Evolutionary conservation across 2,888 invertebrate species (phyloP).

Genomic region (Andrena fulva): DNA sequence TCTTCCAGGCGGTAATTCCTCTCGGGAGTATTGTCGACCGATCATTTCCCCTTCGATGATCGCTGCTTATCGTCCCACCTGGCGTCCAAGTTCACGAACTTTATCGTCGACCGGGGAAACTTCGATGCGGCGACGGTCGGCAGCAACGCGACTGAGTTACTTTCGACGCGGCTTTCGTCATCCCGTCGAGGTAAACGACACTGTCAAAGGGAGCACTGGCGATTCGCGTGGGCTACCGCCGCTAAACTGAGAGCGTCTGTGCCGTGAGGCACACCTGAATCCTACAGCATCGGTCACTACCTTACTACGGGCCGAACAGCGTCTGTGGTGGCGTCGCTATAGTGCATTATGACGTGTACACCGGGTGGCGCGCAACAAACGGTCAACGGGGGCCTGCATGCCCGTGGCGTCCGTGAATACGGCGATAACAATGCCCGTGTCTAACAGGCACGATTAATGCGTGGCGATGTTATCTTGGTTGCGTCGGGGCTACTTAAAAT

Average conservation of each 20-base stretch:
- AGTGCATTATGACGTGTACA: slow-evolving; percentile 61
- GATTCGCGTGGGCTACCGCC: slow-evolving; percentile 74
- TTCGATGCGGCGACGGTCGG: neutral
- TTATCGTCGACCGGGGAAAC: slow-evolving; percentile 23
- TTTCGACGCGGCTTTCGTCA: slow-evolving; percentile 35
- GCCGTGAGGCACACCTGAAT: slow-evolving; percentile 77
- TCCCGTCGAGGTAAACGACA: slow-evolving; percentile 52
- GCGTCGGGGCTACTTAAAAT: neutral
- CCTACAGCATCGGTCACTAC: slow-evolving; percentile 77
- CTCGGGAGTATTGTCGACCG: neutral
- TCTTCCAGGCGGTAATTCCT: neutral
- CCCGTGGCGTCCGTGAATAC: slow-evolving; percentile 38
- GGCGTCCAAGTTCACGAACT: slow-evolving; percentile 42
- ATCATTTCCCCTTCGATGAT: slow-evolving; percentile 27
- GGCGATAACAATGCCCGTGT: slow-evolving; percentile 28
- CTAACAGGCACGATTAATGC: slow-evolving; percentile 26
- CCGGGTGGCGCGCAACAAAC: slow-evolving; percentile 58
- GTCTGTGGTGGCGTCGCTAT: slow-evolving; percentile 66
- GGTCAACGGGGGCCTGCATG: neutral
- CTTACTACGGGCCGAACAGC: slow-evolving; percentile 70
- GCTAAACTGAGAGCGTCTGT: slow-evolving; percentile 74
- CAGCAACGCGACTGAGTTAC: neutral
- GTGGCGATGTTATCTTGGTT: slow-evolving; percentile 9
- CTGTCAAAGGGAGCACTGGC: slow-evolving; percentile 49
- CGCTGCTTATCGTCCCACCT: slow-evolving; percentile 18